phyloP scores from a whole-genome alignment of 2,797 vertebrate genomes.

The Petrocephalus schoutedeni region DNA sequence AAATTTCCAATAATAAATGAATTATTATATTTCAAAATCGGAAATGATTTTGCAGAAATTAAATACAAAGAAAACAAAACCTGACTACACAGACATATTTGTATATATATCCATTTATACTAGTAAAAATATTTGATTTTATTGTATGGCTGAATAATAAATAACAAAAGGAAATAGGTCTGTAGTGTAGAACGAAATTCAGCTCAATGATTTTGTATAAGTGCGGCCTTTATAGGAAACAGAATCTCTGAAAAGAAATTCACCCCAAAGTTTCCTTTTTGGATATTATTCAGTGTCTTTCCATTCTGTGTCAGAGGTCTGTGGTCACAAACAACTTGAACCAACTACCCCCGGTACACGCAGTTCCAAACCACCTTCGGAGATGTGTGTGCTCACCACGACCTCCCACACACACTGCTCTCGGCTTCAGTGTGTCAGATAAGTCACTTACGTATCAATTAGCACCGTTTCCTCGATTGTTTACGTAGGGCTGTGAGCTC shows the following conservation, averaged over 20 bases:
- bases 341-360: background rate
- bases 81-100: background rate
- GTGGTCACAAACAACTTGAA: constrained; percentile 21
- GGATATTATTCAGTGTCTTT: constrained; percentile 33
- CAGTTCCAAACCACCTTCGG: constrained; percentile 19
- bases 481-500: background rate
- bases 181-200: background rate
- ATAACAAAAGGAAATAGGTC: background rate
- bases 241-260: constrained; percentile 29
- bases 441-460: background rate
- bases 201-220: constrained; percentile 26
- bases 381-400: background rate
- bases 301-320: constrained; percentile 29
- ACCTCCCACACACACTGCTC: constrained; percentile 12
- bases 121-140: background rate
- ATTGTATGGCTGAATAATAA: background rate
- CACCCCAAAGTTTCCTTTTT: constrained; percentile 20
- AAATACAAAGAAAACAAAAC: background rate
- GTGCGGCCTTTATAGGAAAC: constrained; percentile 29
- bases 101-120: background rate
- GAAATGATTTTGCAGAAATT: background rate
- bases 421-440: background rate
- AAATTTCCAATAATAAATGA: background rate
- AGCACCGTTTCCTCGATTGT: background rate
- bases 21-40: background rate